Base-by-base conservation (phyloP, 1,140 invertebrate genomes). In the Drosophila pseudoananassae region DNA sequence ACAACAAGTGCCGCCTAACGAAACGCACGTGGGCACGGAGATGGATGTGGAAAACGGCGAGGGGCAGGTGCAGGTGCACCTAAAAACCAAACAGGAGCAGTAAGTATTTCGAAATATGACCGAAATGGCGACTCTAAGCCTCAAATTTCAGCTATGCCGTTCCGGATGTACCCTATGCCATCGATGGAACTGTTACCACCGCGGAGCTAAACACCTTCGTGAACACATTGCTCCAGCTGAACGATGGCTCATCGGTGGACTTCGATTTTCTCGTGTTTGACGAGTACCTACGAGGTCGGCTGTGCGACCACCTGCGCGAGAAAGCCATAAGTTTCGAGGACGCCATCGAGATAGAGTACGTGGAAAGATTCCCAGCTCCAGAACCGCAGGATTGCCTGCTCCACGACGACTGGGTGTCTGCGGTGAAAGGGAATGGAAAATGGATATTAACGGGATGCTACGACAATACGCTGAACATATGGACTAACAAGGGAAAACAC, bases 341-440 rank as follows among this genome's bases (percentile, higher is more conserved):
- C 54, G 95, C 97, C 23, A 92, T 98, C 71, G 95, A 97, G 59
- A 93, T 99, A 52, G 98, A 99, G 93, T 99, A 98, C 93, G 92
- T 99, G 33, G 96, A 98, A 91, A 94, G 96, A 78, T 95, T 95
- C 72, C 96, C 97, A 46, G 95, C 98, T 3, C 98, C 98, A 0
- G 94, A 97, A 85, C 98, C 98, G 9, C 94, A 98, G 90, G 96
- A 98, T 90, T 97, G 96, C 85, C 93, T 99, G 51, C 94, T 97
- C 80, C 98, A 99, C 91, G 97, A 99, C 93, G 98, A 99, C 92
- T 99, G 98, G 98, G 97, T 99, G 9, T 96, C 96, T 50, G 95
- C 97, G 36, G 95, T 98, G 20, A 94, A 96, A 72, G 94, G 94
- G 52, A 92, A 92, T 63, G 94, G 94, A 23, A 95, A 96, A 92